Evolutionary conservation across 2,113 vertebrate genomes (phyloP).

Genomic region (Rhegmatorhina hoffmannsi): DNA sequence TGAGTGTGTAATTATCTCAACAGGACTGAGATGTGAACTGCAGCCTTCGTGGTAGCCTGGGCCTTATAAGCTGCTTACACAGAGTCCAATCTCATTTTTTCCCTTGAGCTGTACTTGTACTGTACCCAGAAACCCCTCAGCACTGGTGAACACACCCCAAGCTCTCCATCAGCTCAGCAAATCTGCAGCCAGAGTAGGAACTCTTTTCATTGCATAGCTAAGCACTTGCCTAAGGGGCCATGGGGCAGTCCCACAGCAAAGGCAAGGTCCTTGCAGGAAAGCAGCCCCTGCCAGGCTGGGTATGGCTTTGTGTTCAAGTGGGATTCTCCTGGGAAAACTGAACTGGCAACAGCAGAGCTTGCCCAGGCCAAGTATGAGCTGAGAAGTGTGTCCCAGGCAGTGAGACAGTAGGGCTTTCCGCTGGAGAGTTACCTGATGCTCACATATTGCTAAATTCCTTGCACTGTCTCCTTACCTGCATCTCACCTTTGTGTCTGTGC

Average conservation of each 20-base stretch:
- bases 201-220: background rate
- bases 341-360: background rate
- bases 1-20: background rate
- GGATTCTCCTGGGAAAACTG: background rate
- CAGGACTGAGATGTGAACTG: background rate
- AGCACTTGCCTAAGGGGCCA: background rate
- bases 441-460: background rate
- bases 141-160: background rate
- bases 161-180: background rate
- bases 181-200: background rate
- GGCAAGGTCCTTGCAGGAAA: background rate
- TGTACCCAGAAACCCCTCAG: background rate
- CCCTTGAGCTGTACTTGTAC: background rate
- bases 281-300: background rate
- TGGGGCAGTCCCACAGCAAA: background rate
- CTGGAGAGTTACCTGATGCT: background rate
- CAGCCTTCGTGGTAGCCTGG: background rate
- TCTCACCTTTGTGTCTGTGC: background rate
- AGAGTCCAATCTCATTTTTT: background rate
- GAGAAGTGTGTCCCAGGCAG: background rate
- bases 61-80: background rate
- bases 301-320: background rate
- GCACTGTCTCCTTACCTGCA: background rate
- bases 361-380: background rate
- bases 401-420: background rate